Conservation (phyloP, 2,797 vertebrate genomes). For the Loriculus beryllinus region DNA sequence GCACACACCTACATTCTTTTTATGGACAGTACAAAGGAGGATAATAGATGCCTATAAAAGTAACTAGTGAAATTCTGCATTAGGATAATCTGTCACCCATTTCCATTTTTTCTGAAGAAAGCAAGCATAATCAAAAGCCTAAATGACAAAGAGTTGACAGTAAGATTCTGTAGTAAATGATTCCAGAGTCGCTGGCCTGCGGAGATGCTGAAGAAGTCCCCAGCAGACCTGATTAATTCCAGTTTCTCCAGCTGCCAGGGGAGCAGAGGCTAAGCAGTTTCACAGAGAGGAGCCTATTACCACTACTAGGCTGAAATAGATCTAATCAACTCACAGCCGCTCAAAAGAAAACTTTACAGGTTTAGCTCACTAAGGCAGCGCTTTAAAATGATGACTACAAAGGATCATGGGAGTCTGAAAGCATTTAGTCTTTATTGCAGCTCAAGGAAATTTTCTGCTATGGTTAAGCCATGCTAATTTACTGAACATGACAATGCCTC, state of each 20-base stretch:
- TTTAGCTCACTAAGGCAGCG: constrained; percentile 83
- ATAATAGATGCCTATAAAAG: constrained; percentile 84
- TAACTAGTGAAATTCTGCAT: constrained; percentile 84
- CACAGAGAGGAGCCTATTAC: constrained; percentile 98
- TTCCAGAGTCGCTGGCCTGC: constrained; percentile 96
- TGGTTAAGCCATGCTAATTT: constrained; percentile 83
- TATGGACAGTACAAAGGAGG: constrained; percentile 79
- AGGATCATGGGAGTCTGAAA: constrained; percentile 85
- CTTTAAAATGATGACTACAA: constrained; percentile 87
- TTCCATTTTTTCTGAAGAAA: constrained; percentile 83
- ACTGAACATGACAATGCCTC: constrained; percentile 80
- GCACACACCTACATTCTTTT: constrained; percentile 67
- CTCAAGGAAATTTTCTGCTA: constrained; percentile 82
- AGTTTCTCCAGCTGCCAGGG: constrained; percentile 93
- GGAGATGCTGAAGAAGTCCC: constrained; percentile 93
- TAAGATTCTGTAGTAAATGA: constrained; percentile 99
- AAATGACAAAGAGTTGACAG: constrained; percentile 99
- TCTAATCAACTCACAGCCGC: constrained; percentile 95
- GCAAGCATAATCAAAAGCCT: constrained; percentile 93
- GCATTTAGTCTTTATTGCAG: constrained; percentile 84
- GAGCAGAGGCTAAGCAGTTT: constrained; percentile 92
- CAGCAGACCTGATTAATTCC: constrained; percentile 99
- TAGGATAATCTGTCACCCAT: constrained; percentile 91
- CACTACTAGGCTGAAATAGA: constrained; percentile 90
- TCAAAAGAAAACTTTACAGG: constrained; percentile 92